A percentile compares a stretch with the other conserved stretches of the same genome.
These are phyloP conservation scores for Zonotrichia albicollis DNA, from an alignment of 2,797 vertebrate species.

Conservation along the genomic window DNA sequence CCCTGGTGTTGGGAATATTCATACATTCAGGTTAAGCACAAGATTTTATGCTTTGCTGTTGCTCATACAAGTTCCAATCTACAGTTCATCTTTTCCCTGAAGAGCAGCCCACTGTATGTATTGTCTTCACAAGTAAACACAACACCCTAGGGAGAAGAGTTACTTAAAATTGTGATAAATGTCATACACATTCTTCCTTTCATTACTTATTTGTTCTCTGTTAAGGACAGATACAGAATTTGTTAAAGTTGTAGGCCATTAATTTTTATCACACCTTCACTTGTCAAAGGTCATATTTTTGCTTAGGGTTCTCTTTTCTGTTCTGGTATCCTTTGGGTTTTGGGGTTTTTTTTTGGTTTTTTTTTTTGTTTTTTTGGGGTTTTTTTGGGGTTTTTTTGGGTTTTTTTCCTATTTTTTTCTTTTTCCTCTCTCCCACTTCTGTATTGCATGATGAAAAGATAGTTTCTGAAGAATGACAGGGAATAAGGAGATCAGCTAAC, in stretches of 20 bases:
- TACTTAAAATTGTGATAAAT: neutral
- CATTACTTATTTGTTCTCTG: neutral
- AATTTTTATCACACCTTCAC: neutral
- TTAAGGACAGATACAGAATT: neutral
- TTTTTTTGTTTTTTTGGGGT: too few species aligned
- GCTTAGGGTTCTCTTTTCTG: neutral
- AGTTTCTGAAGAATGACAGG: neutral
- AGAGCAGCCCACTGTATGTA: neutral
- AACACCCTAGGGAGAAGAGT: neutral
- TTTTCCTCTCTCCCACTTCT: neutral
- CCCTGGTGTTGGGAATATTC: neutral
- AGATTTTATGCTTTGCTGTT: constrained; percentile 6
- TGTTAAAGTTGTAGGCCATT: neutral
- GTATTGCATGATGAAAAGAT: neutral
- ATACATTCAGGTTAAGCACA: neutral
- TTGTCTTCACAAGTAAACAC: neutral
- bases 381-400: too few species aligned
- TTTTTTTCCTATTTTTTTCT: neutral
- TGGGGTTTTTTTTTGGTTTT: too few species aligned
- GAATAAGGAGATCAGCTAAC: neutral
- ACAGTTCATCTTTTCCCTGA: neutral
- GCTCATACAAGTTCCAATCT: neutral
- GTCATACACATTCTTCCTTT: neutral
- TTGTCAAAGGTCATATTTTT: neutral
- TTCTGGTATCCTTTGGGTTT: neutral